These are phyloP conservation scores for Ethmia dodecea DNA, from an alignment of 2,888 invertebrate genomes.

Conservation along the genomic window DNA sequence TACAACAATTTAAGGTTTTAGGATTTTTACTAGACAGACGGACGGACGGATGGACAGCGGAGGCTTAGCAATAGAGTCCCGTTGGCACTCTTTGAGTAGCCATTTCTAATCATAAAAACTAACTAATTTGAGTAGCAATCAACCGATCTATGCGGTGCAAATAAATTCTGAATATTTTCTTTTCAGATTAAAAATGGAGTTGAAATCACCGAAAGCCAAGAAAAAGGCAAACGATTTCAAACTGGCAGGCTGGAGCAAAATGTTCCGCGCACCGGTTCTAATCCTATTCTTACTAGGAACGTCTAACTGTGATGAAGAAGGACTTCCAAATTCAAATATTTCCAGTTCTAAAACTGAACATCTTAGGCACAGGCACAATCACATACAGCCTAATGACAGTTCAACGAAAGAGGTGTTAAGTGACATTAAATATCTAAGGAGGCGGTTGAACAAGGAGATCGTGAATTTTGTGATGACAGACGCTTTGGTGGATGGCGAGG, in stretches of 20 bases:
- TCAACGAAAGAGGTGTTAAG: slow-evolving; percentile 39
- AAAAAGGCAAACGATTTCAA: slow-evolving; percentile 53
- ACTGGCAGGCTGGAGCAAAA: slow-evolving; percentile 52
- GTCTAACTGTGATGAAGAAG: slow-evolving; percentile 54
- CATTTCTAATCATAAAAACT: too few relatives aligned
- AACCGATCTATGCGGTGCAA: too few relatives aligned
- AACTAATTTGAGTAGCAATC: too few relatives aligned
- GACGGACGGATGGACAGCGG: too few relatives aligned
- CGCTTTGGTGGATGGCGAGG: slow-evolving; percentile 82
- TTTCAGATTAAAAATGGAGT: slow-evolving; percentile 45
- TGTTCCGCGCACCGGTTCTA: slow-evolving; percentile 53
- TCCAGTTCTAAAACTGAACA: slow-evolving; percentile 23
- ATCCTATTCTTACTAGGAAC: slow-evolving; percentile 57
- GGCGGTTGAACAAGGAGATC: slow-evolving; percentile 60
- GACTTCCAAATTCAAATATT: slow-evolving; percentile 26
- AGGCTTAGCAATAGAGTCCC: too few relatives aligned
- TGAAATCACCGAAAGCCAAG: slow-evolving; percentile 64
- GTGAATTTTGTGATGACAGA: slow-evolving; percentile 82
- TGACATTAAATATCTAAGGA: slow-evolving; percentile 58
- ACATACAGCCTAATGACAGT: slow-evolving; percentile 33
- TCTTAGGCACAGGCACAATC: slow-evolving; percentile 36
- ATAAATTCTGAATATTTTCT: not conserved
- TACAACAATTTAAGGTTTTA: too few relatives aligned
- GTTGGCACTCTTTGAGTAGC: too few relatives aligned
- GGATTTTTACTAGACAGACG: too few relatives aligned